Percentiles rank a stretch among this genome's conserved stretches.
Evolutionary conservation across 2,113 vertebrate genomes (phyloP).

Genomic region (Elephas maximus): DNA sequence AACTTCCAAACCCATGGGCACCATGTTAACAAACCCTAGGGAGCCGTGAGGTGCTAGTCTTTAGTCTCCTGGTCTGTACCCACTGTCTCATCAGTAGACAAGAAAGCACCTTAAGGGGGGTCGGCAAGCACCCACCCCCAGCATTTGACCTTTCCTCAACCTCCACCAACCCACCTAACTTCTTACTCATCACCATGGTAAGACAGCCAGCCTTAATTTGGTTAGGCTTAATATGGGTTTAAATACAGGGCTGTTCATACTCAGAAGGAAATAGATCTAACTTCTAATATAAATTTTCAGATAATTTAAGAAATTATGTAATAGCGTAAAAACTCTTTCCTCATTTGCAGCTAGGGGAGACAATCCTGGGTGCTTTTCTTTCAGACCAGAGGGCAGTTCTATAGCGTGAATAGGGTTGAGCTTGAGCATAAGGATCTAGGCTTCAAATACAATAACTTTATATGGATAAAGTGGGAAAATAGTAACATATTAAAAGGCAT

Average conservation of each 20-base stretch:
- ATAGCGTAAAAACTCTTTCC: not conserved
- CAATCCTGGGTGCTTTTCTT: not conserved
- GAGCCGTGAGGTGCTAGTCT: too few species aligned
- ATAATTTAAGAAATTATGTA: not conserved
- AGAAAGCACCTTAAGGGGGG: not conserved
- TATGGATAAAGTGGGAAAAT: not conserved
- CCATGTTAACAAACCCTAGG: not conserved
- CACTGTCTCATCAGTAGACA: not conserved
- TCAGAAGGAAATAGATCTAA: not conserved
- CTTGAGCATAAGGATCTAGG: not conserved
- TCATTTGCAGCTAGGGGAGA: not conserved
- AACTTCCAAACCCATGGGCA: not conserved
- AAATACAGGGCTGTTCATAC: not conserved
- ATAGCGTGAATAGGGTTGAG: not conserved
- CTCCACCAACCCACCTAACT: not conserved
- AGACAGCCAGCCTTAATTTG: not conserved
- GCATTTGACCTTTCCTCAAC: not conserved
- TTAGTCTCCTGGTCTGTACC: not conserved
- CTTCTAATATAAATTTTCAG: not conserved
- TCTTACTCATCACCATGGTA: not conserved
- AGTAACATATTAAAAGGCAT: not conserved
- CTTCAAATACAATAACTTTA: not conserved
- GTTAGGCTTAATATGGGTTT: not conserved
- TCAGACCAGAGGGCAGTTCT: not conserved
- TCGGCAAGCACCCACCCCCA: not conserved